These are phyloP conservation scores for Euphonia xanthogaster DNA, from an alignment of 2,797 vertebrate species.

Conservation along the genomic window DNA sequence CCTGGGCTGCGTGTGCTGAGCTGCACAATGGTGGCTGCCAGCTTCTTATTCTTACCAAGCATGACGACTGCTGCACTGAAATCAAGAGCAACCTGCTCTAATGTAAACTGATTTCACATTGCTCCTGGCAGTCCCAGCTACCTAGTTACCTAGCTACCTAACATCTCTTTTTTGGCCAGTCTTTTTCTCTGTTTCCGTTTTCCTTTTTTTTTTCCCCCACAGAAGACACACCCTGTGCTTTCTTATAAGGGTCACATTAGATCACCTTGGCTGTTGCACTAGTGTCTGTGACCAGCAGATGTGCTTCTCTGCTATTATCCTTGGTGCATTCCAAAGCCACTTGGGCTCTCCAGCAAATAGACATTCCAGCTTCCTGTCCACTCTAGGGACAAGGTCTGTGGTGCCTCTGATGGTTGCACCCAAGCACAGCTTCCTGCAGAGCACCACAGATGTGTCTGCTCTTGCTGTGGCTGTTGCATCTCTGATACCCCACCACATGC, in stretches of 20 bases:
- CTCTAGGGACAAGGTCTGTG: neutral
- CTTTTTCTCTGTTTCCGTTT: neutral
- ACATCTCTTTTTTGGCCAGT: neutral
- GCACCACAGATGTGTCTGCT: neutral
- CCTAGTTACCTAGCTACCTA: neutral
- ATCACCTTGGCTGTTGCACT: neutral
- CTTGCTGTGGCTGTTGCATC: neutral
- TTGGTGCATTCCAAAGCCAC: neutral
- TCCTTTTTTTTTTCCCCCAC: neutral
- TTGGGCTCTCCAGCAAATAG: neutral
- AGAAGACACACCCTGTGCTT: neutral
- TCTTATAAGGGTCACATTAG: neutral
- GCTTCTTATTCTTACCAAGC: conserved; percentile 35
- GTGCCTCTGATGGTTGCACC: neutral
- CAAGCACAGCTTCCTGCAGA: neutral
- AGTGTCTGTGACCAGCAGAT: neutral
- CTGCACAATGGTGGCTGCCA: neutral
- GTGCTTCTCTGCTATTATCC: neutral
- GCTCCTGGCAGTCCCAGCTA: conserved; percentile 22
- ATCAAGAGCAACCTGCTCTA: conserved; percentile 67
- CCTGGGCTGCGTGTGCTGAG: neutral
- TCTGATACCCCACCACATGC: neutral
- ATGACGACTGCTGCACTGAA: conserved; percentile 30
- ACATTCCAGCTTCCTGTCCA: neutral
- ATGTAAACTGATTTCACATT: conserved; percentile 60